Base-by-base conservation (phyloP, 2,113 vertebrate genomes). In the Cervus canadensis region DNA sequence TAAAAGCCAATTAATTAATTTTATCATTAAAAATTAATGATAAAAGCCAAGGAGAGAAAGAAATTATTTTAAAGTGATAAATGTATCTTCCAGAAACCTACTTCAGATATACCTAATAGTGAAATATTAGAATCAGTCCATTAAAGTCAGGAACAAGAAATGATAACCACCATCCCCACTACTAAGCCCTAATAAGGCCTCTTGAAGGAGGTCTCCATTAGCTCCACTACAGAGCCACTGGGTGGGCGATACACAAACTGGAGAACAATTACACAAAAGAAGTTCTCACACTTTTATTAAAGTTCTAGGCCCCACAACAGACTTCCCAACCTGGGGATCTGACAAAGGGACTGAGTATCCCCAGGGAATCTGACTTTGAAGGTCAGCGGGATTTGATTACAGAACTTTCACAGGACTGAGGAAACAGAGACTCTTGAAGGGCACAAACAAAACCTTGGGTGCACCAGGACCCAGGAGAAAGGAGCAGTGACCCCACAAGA, bases 21-120 rank as follows among this genome's bases (percentile, higher is more conserved):
- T 36, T 36, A 36, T 36, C 36, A 36, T 36, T 36, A 36, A 36
- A 36, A 36, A 74, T 78, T 62, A 93, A 67, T 79, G 36, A 57
- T 48, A 79, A 94, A 91, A 59, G 7, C 1, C 26, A 96, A 93
- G 2, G 30, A 92, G 52, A 93, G 17, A 84, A 93, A 93, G 15
- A 84, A 89, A 93, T 56, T 92, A 40, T 82, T 87, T 92, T 88
- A 83, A 96, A 78, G 81, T 33, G 52, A 96, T 67, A 90, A 94
- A 60, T 50, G 50, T 57, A 67, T 86, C 48, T 79, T 86, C 33
- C 19, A 23, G 40, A 89, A 85, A 79, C 48, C 16, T 67, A 40
- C 14, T 71, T 1, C 28, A 81, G 59, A 87, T 12, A 59, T 81
- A 91, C 90, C 57, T 87, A 60, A 91, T 82, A 15, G 21, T 83